Conservation (phyloP, 2,797 vertebrate genomes). For the Aulostomus chinensis region DNA sequence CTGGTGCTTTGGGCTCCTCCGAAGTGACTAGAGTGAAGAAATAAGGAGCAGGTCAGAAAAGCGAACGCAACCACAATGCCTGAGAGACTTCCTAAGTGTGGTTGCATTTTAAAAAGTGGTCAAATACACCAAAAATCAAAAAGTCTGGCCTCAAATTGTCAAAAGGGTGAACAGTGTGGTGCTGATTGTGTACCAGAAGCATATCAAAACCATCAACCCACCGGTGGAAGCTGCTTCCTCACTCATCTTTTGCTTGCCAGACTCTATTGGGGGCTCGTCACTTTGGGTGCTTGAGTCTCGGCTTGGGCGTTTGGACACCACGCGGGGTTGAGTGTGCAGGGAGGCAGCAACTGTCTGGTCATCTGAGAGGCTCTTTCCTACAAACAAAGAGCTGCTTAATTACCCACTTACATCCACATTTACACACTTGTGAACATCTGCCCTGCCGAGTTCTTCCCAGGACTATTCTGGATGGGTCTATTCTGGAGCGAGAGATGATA, state of each 20-base stretch:
- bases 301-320: slow-evolving; percentile 72
- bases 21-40: slow-evolving; percentile 48
- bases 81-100: slow-evolving; percentile 7
- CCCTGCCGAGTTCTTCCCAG: slow-evolving; percentile 44
- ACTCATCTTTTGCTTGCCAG: slow-evolving; percentile 27
- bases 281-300: slow-evolving; percentile 90
- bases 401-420: slow-evolving; percentile 41
- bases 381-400: slow-evolving; percentile 63
- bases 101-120: slow-evolving; percentile 35
- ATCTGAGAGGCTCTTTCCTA: slow-evolving; percentile 80
- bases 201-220: slow-evolving; percentile 63
- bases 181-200: too few species aligned
- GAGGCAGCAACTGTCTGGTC: slow-evolving; percentile 75
- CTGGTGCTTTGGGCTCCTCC: slow-evolving; percentile 41
- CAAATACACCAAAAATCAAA: too few species aligned
- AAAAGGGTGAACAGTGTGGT: too few species aligned
- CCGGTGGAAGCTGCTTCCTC: slow-evolving; percentile 45
- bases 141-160: too few species aligned
- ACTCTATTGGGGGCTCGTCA: slow-evolving; percentile 47
- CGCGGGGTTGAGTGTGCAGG: slow-evolving; percentile 27
- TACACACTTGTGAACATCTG: slow-evolving; percentile 60
- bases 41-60: slow-evolving; percentile 38
- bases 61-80: neutral
- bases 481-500: slow-evolving; percentile 72
- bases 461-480: slow-evolving; percentile 76